These are phyloP conservation scores for Synanthedon tipuliformis DNA, from an alignment of 2,888 invertebrate genomes.

Conservation along the genomic window DNA sequence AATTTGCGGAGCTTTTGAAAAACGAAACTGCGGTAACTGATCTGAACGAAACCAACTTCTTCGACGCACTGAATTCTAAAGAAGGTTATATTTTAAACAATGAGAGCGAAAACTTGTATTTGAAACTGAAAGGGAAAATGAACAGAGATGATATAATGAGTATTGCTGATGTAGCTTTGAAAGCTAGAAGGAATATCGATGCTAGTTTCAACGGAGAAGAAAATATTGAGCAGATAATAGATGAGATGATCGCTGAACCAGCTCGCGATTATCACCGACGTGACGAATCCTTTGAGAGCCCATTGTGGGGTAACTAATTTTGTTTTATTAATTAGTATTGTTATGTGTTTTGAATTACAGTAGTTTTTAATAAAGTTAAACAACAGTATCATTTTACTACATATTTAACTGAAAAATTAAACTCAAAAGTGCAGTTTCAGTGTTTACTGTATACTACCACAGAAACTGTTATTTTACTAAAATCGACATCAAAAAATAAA, in stretches of 20 bases:
- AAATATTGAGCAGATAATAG: slow-evolving; percentile 26
- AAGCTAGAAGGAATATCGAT: slow-evolving; percentile 26
- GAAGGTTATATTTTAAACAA: slow-evolving; percentile 30
- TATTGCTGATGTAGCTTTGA: slow-evolving; percentile 22
- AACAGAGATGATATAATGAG: slow-evolving; percentile 47
- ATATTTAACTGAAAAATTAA: too few relatives aligned
- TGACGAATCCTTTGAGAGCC: slow-evolving; percentile 23
- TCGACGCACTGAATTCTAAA: slow-evolving; percentile 31
- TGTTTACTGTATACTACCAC: too few relatives aligned
- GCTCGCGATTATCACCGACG: slow-evolving; percentile 37
- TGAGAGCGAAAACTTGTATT: slow-evolving; percentile 36
- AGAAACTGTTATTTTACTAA: too few relatives aligned
- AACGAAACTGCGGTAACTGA: slow-evolving; percentile 27
- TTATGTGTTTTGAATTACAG: too few relatives aligned
- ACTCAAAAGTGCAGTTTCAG: too few relatives aligned
- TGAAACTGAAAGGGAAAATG: slow-evolving; percentile 48
- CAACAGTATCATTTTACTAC: too few relatives aligned
- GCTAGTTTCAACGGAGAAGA: slow-evolving; percentile 17
- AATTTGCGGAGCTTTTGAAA: slow-evolving; percentile 21
- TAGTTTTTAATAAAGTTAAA: too few relatives aligned
- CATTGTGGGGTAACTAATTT: slow-evolving; percentile 42
- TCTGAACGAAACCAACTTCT: slow-evolving; percentile 44
- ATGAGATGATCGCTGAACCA: slow-evolving; percentile 37
- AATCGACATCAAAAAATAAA: too few relatives aligned
- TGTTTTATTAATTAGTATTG: too few relatives aligned